phyloP scores from a whole-genome alignment of 2,888 invertebrate species.

The Rhodophaea formosa region DNA sequence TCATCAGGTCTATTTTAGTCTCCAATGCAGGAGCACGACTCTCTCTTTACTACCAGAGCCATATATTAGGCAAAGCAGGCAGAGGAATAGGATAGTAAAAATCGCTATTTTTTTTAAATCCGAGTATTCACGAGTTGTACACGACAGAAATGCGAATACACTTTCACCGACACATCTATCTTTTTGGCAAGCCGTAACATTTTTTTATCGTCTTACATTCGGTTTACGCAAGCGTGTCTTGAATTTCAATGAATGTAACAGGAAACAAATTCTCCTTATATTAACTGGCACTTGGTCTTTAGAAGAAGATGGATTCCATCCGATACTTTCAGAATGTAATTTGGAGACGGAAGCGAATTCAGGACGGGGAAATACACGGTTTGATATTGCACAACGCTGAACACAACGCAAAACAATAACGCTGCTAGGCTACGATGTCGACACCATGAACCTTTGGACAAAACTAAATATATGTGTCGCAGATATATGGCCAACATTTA shows the following conservation, averaged over 20 bases:
- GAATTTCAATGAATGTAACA: slow-evolving; percentile 16
- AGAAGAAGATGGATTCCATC: slow-evolving; percentile 20
- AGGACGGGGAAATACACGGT: slow-evolving; percentile 8
- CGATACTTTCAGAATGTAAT: slow-evolving; percentile 26
- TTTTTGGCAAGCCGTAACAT: background rate
- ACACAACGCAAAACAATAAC: too few relatives aligned
- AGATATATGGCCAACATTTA: too few relatives aligned
- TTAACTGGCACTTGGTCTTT: slow-evolving; percentile 14
- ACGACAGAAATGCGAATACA: background rate
- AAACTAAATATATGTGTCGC: too few relatives aligned
- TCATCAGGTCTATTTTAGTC: too few relatives aligned
- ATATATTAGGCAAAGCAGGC: too few relatives aligned
- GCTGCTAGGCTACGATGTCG: too few relatives aligned
- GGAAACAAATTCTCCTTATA: slow-evolving; percentile 13
- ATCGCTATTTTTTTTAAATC: too few relatives aligned
- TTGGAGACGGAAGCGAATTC: slow-evolving; percentile 27
- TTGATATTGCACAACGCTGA: background rate
- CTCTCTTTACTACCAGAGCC: too few relatives aligned
- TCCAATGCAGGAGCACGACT: too few relatives aligned
- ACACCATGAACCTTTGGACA: too few relatives aligned
- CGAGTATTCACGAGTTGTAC: background rate
- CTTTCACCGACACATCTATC: background rate
- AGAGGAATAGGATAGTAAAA: too few relatives aligned
- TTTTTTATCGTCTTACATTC: background rate
- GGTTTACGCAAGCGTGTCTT: slow-evolving; percentile 2